Percentiles rank a stretch among this genome's conserved stretches.
Evolutionary conservation across 2,888 invertebrate genomes (phyloP).

Genomic region (Himalopsyche kuldschensis): DNA sequence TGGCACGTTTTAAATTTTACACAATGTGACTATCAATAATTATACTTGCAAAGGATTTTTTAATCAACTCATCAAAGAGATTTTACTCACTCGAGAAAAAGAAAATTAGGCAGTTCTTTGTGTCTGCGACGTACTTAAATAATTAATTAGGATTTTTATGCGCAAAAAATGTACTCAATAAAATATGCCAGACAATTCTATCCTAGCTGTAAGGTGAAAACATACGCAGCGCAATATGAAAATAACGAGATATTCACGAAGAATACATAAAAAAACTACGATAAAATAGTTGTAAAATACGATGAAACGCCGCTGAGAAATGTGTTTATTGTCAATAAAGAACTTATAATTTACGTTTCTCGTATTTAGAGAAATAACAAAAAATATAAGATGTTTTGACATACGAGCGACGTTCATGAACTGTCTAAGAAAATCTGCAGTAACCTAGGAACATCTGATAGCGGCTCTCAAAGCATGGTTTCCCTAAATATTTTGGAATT

Average conservation of each 20-base stretch:
- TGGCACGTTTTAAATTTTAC: no score
- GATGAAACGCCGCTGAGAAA: background rate
- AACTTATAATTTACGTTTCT: background rate
- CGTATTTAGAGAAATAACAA: no score
- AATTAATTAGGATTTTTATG: background rate
- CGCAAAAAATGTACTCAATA: background rate
- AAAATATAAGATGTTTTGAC: no score
- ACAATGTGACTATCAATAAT: no score
- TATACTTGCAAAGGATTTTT: no score
- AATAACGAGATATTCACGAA: background rate
- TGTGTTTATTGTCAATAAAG: background rate
- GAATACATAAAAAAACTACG: background rate
- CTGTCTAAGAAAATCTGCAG: no score
- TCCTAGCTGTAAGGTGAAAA: background rate
- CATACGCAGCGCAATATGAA: background rate
- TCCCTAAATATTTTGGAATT: no score
- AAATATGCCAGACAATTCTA: background rate
- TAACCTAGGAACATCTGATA: no score
- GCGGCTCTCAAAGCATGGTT: no score
- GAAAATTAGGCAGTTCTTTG: background rate
- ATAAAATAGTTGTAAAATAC: background rate
- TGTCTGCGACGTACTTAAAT: background rate
- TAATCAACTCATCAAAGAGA: no score
- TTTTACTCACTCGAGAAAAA: background rate
- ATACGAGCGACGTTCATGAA: no score